A percentile compares a stretch with the other conserved stretches of the same genome.
Conservation (phyloP, 2,888 invertebrate species). For the Acanthoscelides obtectus region DNA sequence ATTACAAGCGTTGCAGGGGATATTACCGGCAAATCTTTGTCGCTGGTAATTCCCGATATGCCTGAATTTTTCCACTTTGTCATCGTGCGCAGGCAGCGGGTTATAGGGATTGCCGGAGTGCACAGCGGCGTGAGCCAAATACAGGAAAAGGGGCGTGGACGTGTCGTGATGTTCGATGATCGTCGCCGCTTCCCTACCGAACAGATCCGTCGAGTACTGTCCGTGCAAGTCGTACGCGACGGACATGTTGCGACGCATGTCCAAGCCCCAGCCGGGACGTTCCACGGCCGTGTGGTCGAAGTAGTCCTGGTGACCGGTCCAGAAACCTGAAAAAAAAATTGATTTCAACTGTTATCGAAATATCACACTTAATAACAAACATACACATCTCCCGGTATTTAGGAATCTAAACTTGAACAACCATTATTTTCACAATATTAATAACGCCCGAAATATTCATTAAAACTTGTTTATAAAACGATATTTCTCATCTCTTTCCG, state of each 20-base stretch:
- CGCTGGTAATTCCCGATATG: slow-evolving; percentile 67
- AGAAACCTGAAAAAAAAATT: slow-evolving; percentile 69
- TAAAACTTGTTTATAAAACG: too few species aligned
- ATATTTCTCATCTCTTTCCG: too few species aligned
- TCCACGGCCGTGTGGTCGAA: slow-evolving; percentile 81
- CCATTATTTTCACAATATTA: too few species aligned
- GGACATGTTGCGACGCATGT: slow-evolving; percentile 62
- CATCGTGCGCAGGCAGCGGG: slow-evolving; percentile 75
- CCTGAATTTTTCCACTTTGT: slow-evolving; percentile 59
- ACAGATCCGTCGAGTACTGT: slow-evolving; percentile 55
- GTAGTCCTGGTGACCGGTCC: slow-evolving; percentile 88
- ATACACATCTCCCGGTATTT: too few species aligned
- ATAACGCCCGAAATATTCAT: too few species aligned
- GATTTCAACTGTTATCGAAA: too few species aligned
- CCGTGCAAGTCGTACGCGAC: slow-evolving; percentile 75
- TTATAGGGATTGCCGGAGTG: slow-evolving; percentile 85
- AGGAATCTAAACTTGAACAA: too few species aligned
- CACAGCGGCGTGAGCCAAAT: slow-evolving; percentile 82
- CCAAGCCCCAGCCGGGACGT: slow-evolving; percentile 59
- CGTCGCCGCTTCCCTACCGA: slow-evolving; percentile 48
- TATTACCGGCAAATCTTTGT: slow-evolving; percentile 71
- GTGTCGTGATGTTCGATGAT: slow-evolving; percentile 49
- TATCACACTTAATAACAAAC: too few species aligned
- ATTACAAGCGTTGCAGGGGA: not conserved
- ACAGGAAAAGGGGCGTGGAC: slow-evolving; percentile 73